Base-by-base conservation (phyloP, 2,797 vertebrate genomes). In the Microtus californicus region DNA sequence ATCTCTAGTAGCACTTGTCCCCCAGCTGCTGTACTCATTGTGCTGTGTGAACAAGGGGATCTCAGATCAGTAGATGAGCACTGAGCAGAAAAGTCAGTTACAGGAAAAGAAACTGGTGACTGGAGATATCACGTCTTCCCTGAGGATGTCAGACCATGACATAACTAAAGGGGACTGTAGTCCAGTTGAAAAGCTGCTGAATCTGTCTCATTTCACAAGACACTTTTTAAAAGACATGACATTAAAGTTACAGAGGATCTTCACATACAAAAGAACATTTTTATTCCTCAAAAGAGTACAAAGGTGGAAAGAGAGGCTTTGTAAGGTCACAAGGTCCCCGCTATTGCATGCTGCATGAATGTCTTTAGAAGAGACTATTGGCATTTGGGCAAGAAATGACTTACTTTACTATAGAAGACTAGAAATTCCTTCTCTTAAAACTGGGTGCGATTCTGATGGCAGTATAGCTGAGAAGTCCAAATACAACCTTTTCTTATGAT, bases 71-170 rank as follows among this genome's bases (percentile, higher is more conserved):
- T 3, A 63, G 8, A 34, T 34, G 92, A 89, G 31, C 80, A 71
- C 37, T 29, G 2, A 34, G 51, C 1, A 48, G 74, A 97, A 95
- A 0, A 96, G 95, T 87, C 81, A 97, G 40, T 95, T 90, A 5
- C 21, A 78, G 83, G 95, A 31, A 94, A 87, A 51, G 1, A 9
- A 9, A 89, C 78, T n/a, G 73, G 0, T 0, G 56, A 6, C 3
- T 85, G 77, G 88, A 65, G 95, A 29, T 97, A 1, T 59, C 56
- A 59, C 37, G 85, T 37, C 48, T 0, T 15, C 90, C 93, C 69
- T 4, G 1, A 0, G 11, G 65, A 86, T 96, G 93, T 96, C 87
- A 81, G 95, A 95, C 89, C 34, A 96, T 97, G 94, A 97, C 76
- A 69, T 94, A 89, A 91, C 90, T 94, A 69, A 89, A 97, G 77